Conservation (phyloP, 1,140 invertebrate genomes). For the Condylostylus longicornis region DNA sequence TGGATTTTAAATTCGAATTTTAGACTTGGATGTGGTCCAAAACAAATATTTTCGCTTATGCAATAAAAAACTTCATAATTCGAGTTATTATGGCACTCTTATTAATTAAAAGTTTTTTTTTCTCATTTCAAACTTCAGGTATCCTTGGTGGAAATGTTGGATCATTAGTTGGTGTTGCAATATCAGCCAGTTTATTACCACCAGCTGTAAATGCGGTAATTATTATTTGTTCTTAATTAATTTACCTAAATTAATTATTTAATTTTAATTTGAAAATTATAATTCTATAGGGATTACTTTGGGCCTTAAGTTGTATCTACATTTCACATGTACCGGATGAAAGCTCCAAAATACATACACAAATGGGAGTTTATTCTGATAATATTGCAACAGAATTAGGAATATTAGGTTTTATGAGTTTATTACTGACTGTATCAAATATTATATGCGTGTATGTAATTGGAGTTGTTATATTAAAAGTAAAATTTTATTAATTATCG, state of each 20-base stretch:
- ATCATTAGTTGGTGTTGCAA: conserved; percentile 64
- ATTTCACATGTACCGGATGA: conserved; percentile 33
- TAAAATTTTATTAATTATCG: conserved; percentile 27
- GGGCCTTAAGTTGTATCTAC: conserved; percentile 45
- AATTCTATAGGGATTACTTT: conserved; percentile 46
- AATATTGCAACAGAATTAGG: conserved; percentile 42
- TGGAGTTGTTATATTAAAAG: conserved; percentile 52
- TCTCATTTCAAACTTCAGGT: too few relatives aligned
- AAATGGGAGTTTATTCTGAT: conserved; percentile 35
- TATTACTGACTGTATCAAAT: conserved; percentile 54
- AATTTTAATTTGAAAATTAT: too few relatives aligned
- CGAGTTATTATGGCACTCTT: too few relatives aligned
- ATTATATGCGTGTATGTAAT: conserved; percentile 54
- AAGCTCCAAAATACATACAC: conserved; percentile 28
- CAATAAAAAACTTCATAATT: too few relatives aligned
- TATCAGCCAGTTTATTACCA: conserved; percentile 61
- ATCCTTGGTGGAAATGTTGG: conserved; percentile 56
- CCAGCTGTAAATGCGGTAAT: conserved; percentile 59
- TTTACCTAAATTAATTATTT: neutral
- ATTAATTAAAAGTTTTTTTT: too few relatives aligned
- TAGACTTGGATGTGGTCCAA: too few relatives aligned
- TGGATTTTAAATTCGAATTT: too few relatives aligned
- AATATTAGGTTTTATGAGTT: conserved; percentile 45
- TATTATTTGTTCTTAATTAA: conserved; percentile 6
- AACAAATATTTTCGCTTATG: too few relatives aligned